Base-by-base conservation (phyloP, 2,113 vertebrate genomes). In the Dicerorhinus sumatrensis region DNA sequence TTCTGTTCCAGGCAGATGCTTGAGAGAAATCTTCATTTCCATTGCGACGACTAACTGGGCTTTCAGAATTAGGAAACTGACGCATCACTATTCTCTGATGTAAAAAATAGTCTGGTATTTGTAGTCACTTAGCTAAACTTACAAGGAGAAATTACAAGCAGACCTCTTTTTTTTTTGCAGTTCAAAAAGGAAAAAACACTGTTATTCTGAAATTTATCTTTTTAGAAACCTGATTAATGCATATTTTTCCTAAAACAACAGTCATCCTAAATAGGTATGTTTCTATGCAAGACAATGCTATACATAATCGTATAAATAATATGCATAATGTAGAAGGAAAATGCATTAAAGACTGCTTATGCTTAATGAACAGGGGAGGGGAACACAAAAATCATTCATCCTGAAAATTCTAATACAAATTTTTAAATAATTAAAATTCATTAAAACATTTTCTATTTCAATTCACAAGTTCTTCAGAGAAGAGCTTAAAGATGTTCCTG, bases 1-100 rank as follows among this genome's bases (percentile, higher is more conserved):
- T 98, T 98, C 98, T 99, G 98, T 98, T 98, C 98, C 96, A 99
- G 98, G 98, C 99, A 98, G 97, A 97, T 98, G 98, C 98, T 98
- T 97, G 89, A 98, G 97, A 98, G 92, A 98, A 97, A 95, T 98
- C 97, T 98, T 98, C 97, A 98, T 98, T 99, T 98, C 96, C 81
- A 88, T 36, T 89, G 97, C 88, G 93, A 94, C 63, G 92, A 97
- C 62, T 84, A 95, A 60, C 2, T 13, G 80, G 96, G 89, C 94
- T 98, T 96, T 89, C 54, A 0, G 84, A 96, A 96, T 96, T 79
- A 80, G 54, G 84, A 96, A 97, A 96, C 27, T 42, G 86, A 91
- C 79, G 85, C 77, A 73, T 91, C 91, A 58, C 93, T 86, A 72
- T 92, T 92, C 94, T 67, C 56, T 0, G 29, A 72, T 95, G 83